phyloP scores from a whole-genome alignment of 1,140 invertebrate genomes.

The Drosophila paulistorum region DNA sequence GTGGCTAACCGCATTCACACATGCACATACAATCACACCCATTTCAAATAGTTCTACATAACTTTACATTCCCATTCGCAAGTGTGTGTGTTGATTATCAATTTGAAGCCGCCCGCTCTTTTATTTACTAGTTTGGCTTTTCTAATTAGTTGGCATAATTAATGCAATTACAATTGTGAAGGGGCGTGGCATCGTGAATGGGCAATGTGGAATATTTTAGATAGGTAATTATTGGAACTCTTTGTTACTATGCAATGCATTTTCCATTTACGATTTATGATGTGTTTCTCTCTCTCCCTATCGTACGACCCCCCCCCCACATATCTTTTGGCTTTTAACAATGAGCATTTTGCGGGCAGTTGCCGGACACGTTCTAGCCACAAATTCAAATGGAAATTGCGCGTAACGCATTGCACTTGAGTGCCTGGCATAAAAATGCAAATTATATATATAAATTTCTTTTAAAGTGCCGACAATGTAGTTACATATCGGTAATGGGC shows the following conservation, averaged over 20 bases:
- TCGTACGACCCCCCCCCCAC: not conserved
- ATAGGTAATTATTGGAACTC: conserved; percentile 46
- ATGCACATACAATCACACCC: not conserved
- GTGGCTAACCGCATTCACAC: not conserved
- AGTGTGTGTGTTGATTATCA: conserved; percentile 24
- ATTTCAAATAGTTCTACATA: not conserved
- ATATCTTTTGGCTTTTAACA: conserved; percentile 40
- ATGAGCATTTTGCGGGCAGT: conserved; percentile 61
- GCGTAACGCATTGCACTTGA: conserved; percentile 77
- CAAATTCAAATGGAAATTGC: conserved; percentile 61
- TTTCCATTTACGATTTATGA: conserved; percentile 5
- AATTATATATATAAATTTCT: conserved; percentile 67
- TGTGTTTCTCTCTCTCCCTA: not conserved
- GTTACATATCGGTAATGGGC: conserved; percentile 33
- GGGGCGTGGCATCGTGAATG: not conserved
- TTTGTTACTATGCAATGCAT: conserved; percentile 1
- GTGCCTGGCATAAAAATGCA: conserved; percentile 67
- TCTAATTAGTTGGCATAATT: conserved; percentile 64
- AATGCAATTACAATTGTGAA: conserved; percentile 43
- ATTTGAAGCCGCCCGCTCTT: conserved; percentile 44
- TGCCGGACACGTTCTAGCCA: conserved; percentile 10
- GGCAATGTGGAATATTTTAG: conserved; percentile 29
- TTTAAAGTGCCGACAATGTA: conserved; percentile 58
- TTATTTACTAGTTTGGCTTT: conserved; percentile 32
- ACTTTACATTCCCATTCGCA: not conserved